A percentile compares a stretch with the other conserved stretches of the same genome.
Evolutionary conservation across 64 coral and sea anemone species (phyloP).

Genomic region (Astreopora myriophthalma): DNA sequence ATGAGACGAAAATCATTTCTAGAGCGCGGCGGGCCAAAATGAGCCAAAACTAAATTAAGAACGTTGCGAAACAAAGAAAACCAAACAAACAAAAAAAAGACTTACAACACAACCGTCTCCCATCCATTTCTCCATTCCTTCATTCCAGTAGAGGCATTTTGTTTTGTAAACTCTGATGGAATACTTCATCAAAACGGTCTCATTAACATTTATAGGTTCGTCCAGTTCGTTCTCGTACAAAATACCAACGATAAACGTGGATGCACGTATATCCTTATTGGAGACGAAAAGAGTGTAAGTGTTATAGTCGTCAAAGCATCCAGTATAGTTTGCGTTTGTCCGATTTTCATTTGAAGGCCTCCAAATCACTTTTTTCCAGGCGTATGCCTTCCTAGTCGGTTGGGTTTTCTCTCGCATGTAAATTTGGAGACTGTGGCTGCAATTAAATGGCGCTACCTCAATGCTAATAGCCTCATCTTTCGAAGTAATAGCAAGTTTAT

Average conservation of each 20-base stretch:
- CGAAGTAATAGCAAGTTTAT: constrained; percentile 42
- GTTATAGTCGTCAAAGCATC: constrained; percentile 37
- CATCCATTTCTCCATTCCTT: constrained; percentile 57
- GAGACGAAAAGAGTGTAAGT: constrained; percentile 64
- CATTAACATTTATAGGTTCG: background rate
- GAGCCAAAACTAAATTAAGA: background rate
- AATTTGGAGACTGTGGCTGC: constrained; percentile 45
- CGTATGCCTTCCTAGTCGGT: constrained; percentile 46
- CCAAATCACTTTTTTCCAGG: constrained; percentile 34
- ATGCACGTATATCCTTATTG: constrained; percentile 20
- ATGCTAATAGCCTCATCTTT: constrained; percentile 63
- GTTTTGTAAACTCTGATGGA: constrained; percentile 53
- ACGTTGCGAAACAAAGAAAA: background rate
- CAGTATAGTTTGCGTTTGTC: background rate
- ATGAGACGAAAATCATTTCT: too few species aligned
- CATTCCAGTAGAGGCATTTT: constrained; percentile 84
- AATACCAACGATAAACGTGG: constrained; percentile 52
- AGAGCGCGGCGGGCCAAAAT: too few species aligned
- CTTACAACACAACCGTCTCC: constrained; percentile 78
- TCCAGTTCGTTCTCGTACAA: background rate
- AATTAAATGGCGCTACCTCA: constrained; percentile 61
- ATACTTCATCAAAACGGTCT: constrained; percentile 33
- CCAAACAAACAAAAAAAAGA: background rate
- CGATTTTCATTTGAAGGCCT: background rate
- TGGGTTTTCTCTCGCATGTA: constrained; percentile 6